phyloP scores from a whole-genome alignment of 2,888 invertebrate species.

The Ornithoptera alexandrae region DNA sequence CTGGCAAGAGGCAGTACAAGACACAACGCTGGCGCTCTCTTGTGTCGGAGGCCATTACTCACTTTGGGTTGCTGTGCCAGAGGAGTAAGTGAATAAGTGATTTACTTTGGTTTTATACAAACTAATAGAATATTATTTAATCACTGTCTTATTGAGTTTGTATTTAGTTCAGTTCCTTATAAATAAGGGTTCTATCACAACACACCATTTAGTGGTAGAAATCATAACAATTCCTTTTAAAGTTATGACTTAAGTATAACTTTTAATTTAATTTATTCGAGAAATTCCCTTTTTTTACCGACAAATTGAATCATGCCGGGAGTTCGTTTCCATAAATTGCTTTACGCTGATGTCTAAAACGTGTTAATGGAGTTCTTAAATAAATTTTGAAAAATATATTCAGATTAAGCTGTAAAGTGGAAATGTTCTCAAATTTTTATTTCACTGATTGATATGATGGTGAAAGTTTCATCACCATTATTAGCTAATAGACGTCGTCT shows the following conservation, averaged over 20 bases:
- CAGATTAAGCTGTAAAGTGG: neutral
- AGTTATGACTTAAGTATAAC: constrained; percentile 1
- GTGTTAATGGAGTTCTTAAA: constrained; percentile 1
- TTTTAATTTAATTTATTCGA: neutral
- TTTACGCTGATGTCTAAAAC: constrained; percentile 8
- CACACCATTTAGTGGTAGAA: no score
- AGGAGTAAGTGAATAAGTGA: no score
- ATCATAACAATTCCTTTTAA: neutral
- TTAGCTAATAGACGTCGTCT: neutral
- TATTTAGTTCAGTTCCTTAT: no score
- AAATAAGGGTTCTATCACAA: no score
- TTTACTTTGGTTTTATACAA: no score
- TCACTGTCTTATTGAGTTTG: no score
- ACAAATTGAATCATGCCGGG: constrained; percentile 2
- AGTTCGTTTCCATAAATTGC: constrained; percentile 11
- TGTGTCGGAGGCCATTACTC: no score
- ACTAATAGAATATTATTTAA: no score
- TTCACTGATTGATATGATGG: neutral
- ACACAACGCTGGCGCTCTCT: no score
- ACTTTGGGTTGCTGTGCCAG: no score
- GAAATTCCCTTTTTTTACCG: neutral
- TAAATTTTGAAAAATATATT: neutral
- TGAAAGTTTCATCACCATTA: neutral
- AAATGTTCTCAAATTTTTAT: neutral
- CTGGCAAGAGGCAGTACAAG: no score